These are phyloP conservation scores for Rhynchotus rufescens DNA, from an alignment of 2,797 vertebrate species.

Conservation along the genomic window DNA sequence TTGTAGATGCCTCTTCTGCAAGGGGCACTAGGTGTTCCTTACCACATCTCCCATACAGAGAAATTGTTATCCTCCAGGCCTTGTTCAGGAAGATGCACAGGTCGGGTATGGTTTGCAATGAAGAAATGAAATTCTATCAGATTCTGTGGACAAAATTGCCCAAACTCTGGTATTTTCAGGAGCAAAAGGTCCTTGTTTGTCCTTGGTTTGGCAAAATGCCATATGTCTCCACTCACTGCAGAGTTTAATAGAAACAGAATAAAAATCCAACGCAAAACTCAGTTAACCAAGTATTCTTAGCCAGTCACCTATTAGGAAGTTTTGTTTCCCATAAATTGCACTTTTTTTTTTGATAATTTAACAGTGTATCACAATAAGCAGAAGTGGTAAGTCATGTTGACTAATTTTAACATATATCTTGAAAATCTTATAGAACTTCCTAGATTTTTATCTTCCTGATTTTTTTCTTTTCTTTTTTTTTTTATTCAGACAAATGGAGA, in stretches of 20 bases:
- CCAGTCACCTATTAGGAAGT: not conserved
- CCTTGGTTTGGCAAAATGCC: conserved; percentile 7
- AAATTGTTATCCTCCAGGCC: not conserved
- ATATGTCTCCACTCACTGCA: not conserved
- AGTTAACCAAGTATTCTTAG: not conserved
- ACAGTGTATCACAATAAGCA: not conserved
- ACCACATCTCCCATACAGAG: not conserved
- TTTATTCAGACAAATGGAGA: not conserved
- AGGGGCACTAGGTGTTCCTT: not conserved
- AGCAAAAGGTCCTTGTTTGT: not conserved
- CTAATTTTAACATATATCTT: not conserved
- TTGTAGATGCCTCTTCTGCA: not conserved
- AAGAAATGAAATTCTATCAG: conserved; percentile 1
- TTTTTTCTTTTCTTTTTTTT: not conserved
- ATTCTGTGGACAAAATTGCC: not conserved
- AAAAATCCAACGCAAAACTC: not conserved
- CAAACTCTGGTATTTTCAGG: not conserved
- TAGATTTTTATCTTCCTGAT: not conserved
- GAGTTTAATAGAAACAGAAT: not conserved
- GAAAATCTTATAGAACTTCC: not conserved
- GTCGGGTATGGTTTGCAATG: not conserved
- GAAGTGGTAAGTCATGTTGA: not conserved
- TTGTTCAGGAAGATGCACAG: not conserved
- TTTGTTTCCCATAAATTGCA: not conserved
- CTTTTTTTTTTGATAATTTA: not conserved